These are phyloP conservation scores for Myotis lucifugus DNA, from an alignment of 2,113 vertebrate species.

Conservation along the genomic window DNA sequence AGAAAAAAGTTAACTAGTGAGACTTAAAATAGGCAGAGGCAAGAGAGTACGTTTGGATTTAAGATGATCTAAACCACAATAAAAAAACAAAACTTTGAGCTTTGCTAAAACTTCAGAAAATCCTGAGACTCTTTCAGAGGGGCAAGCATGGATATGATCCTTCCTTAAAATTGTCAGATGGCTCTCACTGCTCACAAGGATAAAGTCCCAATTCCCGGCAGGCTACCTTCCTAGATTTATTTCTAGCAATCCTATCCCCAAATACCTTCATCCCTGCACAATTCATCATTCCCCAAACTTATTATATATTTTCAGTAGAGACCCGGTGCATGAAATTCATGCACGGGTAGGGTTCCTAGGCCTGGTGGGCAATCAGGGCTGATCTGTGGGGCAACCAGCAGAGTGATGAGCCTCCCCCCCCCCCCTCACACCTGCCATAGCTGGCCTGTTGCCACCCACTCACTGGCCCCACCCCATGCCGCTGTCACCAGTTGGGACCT, in stretches of 20 bases:
- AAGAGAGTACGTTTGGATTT: background rate
- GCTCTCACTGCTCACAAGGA: background rate
- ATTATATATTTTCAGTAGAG: background rate
- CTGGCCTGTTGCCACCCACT: no score
- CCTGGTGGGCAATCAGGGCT: no score
- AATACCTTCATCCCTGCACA: background rate
- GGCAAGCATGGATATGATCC: background rate
- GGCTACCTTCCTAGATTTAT: background rate
- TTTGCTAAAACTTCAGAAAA: conserved; percentile 25
- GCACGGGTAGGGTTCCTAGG: no score
- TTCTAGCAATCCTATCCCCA: background rate
- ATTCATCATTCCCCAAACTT: background rate
- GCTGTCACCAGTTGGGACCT: no score
- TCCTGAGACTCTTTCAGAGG: background rate
- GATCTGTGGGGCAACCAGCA: no score
- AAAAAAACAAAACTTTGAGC: background rate
- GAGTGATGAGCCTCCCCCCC: no score
- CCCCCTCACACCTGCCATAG: no score
- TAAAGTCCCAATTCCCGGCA: background rate
- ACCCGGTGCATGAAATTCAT: no score
- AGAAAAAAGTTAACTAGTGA: background rate
- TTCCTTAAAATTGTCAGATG: background rate
- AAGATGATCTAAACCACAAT: background rate
- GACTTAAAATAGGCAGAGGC: background rate
- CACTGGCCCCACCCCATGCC: no score